Percentiles rank a stretch among this genome's conserved stretches.
These are phyloP conservation scores for Meganola albula DNA, from an alignment of 2,888 invertebrate species.

Conservation along the genomic window DNA sequence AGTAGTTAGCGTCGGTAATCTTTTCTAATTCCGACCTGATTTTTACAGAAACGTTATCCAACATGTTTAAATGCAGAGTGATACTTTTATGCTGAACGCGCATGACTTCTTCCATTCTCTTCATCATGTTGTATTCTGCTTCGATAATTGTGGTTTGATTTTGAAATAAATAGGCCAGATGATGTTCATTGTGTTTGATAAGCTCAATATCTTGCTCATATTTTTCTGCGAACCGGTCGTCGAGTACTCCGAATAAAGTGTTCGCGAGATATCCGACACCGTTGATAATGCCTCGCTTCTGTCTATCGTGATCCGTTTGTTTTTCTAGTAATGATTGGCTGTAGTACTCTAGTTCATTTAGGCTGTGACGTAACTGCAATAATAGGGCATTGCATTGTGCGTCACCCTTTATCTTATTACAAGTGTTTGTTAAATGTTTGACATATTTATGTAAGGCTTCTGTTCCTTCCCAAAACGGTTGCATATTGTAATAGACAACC, in stretches of 20 bases:
- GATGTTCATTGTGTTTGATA: background rate
- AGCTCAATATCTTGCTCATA: constrained; percentile 1
- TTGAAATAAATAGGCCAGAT: background rate
- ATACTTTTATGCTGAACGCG: constrained; percentile 14
- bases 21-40: no score
- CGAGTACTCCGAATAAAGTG: constrained; percentile 3
- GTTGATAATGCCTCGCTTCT: constrained; percentile 3
- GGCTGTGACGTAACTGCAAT: constrained; percentile 2
- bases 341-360: constrained; percentile 13
- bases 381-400: background rate
- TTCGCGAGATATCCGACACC: constrained; percentile 13
- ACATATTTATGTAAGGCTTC: background rate
- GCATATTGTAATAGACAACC: background rate
- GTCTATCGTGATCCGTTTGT: constrained; percentile 3
- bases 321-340: constrained; percentile 13
- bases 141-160: constrained; percentile 20
- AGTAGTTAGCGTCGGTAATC: no score
- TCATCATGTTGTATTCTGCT: constrained; percentile 18
- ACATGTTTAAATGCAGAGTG: constrained; percentile 4
- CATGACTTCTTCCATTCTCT: constrained; percentile 10
- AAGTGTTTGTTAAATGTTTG: background rate
- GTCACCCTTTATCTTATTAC: background rate
- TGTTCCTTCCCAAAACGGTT: background rate
- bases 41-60: background rate
- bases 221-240: background rate